Conservation (phyloP, 2,888 invertebrate genomes). For the Leptinotarsa juncta region DNA sequence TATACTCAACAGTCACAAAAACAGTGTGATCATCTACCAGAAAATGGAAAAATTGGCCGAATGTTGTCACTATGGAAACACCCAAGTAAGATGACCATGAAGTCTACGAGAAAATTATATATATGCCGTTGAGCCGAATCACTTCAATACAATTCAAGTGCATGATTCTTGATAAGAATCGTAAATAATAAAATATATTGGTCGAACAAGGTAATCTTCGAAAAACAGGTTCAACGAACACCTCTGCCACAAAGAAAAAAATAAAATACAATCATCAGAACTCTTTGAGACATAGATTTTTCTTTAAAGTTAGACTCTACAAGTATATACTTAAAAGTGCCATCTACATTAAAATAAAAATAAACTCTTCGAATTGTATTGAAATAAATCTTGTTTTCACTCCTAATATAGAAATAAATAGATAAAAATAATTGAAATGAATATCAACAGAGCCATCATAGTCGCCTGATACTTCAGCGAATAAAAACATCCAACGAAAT, state of each 20-base stretch:
- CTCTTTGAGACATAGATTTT: no score
- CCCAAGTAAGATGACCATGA: slow-evolving; percentile 8
- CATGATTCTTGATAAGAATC: not conserved
- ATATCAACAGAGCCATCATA: not conserved
- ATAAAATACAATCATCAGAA: no score
- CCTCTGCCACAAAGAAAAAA: no score
- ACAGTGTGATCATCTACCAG: not conserved
- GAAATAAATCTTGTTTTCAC: no score
- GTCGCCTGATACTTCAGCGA: not conserved
- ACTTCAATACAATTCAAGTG: not conserved
- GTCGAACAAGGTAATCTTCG: no score
- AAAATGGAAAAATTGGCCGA: slow-evolving; percentile 6
- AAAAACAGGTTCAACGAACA: no score
- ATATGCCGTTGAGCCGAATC: not conserved
- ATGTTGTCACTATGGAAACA: not conserved
- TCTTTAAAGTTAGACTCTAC: no score
- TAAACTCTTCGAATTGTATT: no score
- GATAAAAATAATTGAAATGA: not conserved
- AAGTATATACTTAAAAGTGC: no score
- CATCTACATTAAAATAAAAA: no score
- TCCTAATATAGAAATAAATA: no score
- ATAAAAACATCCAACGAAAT: slow-evolving; percentile 9
- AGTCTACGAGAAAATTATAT: not conserved
- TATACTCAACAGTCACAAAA: not conserved
- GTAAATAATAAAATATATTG: no score